Evolutionary conservation across 35 echinoderm and acorn worm genomes (phyloP), one percentile per base, ranked within the genome.

Genomic region (Hemicentrotus pulcherrimus): DNA sequence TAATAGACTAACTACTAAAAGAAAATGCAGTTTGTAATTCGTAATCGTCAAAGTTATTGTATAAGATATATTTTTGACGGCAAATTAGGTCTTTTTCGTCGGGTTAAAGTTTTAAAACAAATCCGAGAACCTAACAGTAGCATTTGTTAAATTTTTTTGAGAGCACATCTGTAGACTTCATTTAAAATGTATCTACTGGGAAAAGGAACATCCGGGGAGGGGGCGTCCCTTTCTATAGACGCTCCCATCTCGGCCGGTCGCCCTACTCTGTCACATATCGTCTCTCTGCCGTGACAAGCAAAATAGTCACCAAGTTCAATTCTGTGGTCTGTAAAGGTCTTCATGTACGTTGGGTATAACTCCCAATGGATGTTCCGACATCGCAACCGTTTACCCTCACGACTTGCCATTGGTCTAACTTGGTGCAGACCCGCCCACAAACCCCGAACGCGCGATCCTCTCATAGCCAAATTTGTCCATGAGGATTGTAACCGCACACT

Each of bases 381-480:
- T 55, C 50, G 50, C 15, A 55, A 55, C 15, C 50, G 50, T 55
- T 55, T 55, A 55, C 50, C 50, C 50, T 14, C 50, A 55, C 50
- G 50, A 55, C 65, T 8, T 28, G 24, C 7, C 65, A 78, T 78
- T 78, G 65, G 65, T n/a, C 65, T 28, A 22, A 22, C 65, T 22
- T 78, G 15, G 65, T 8, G 24, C 65, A n/a, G 65, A 78, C 22
- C 65, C 65, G 65, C 65, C 65, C 65, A 78, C 65, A 78, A 78
- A 28, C 22, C 65, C 28, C 22, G 19, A 78, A 78, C 65, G 65
- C 65, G 65, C 65, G 65, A 78, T 78, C 65, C 7, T 78, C 24
- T 78, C 65, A 78, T 78, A 78, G 65, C 65, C 65, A 78, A 78
- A 78, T 78, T 78, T 78, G 65, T 78, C 28, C 65, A 78, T 78